Percentiles rank a stretch among this genome's conserved stretches.
Conservation (phyloP, 2,797 vertebrate genomes). For the Oreortyx pictus region DNA sequence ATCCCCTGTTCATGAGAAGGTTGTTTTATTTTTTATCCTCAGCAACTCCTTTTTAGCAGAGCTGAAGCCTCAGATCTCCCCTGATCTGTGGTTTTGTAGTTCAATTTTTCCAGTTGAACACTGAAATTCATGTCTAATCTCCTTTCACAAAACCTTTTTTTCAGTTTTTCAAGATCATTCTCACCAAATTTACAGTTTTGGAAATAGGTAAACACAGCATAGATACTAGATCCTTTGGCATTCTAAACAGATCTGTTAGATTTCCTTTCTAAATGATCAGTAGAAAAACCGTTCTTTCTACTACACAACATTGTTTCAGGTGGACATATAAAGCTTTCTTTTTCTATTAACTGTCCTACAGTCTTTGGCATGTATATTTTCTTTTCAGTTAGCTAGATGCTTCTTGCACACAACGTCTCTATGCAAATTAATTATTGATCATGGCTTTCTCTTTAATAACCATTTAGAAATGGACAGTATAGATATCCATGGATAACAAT, state of each 20-base stretch:
- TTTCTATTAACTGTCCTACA: not conserved
- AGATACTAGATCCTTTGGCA: fast-evolving
- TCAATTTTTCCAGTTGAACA: not conserved
- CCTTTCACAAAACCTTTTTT: not conserved
- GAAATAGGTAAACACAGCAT: not conserved
- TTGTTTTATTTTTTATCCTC: not conserved
- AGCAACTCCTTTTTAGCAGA: not conserved
- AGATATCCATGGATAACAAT: not conserved
- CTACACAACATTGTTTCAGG: fast-evolving
- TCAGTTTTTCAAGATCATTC: not conserved
- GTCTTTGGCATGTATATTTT: not conserved
- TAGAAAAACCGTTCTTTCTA: not conserved
- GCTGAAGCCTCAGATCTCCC: not conserved
- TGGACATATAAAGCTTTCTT: not conserved
- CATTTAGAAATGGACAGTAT: not conserved
- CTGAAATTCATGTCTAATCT: fast-evolving
- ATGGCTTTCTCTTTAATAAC: fast-evolving
- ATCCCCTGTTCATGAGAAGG: not conserved
- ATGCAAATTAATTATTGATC: not conserved
- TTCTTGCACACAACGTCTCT: not conserved
- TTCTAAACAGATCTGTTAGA: not conserved
- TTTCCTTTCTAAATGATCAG: not conserved
- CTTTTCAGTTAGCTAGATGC: not conserved
- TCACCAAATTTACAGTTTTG: not conserved
- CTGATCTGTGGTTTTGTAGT: fast-evolving